phyloP scores from a whole-genome alignment of 2,888 invertebrate genomes.

The Caenorhabditis zanzibari region DNA sequence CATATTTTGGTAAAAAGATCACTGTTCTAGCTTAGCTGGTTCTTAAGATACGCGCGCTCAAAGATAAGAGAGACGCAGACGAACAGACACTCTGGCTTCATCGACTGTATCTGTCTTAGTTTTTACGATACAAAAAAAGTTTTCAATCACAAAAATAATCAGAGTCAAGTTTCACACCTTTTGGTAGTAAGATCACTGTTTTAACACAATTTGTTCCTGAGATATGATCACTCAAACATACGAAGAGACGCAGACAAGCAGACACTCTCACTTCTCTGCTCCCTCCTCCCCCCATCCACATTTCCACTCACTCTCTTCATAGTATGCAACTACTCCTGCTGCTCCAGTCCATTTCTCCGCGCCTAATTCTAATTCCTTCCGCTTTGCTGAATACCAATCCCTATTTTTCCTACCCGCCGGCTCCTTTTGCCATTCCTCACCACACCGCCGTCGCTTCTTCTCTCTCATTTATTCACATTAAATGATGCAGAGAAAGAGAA shows the following conservation, averaged over 20 bases:
- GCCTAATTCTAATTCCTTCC: slow-evolving; percentile 53
- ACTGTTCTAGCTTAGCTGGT: neutral
- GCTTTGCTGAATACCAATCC: slow-evolving; percentile 57
- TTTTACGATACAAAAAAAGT: no score
- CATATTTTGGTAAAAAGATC: neutral
- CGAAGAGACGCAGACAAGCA: neutral
- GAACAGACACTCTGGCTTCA: neutral
- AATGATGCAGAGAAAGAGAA: slow-evolving; percentile 44
- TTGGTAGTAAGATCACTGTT: no score
- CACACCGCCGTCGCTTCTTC: neutral
- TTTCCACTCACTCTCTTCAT: neutral
- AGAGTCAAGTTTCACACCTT: no score
- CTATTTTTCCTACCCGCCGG: neutral
- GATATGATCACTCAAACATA: neutral
- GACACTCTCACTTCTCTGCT: slow-evolving; percentile 1
- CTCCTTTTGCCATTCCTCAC: neutral
- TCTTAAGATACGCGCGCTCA: neutral
- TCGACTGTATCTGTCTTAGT: no score
- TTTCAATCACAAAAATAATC: no score
- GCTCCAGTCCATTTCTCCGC: neutral
- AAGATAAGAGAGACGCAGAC: neutral
- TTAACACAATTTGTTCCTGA: no score
- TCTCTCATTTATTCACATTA: slow-evolving; percentile 41
- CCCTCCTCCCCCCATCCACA: neutral
- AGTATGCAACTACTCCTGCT: neutral